phyloP scores from a whole-genome alignment of 2,797 vertebrate genomes.

The Sarcoramphus papa region DNA sequence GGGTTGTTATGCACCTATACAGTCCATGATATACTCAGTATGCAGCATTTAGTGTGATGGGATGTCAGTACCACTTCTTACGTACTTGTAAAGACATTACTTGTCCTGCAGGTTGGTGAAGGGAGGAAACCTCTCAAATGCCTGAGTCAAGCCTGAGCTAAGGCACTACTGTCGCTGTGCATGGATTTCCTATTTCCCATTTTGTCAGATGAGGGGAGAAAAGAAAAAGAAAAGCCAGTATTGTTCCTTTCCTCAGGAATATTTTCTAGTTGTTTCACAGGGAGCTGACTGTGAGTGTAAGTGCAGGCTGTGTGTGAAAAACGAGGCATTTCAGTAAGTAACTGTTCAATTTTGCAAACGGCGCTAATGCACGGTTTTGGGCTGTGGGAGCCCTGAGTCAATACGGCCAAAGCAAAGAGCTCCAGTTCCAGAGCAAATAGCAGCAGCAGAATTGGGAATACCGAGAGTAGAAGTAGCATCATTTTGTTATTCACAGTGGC shows the following conservation, averaged over 20 bases:
- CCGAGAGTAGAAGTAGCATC: background rate
- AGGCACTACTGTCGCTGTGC: background rate
- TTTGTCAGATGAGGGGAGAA: background rate
- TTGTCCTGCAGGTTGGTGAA: background rate
- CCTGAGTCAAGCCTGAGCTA: background rate
- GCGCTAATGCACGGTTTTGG: background rate
- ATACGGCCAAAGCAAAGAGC: background rate
- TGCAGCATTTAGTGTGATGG: background rate
- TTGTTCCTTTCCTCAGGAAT: background rate
- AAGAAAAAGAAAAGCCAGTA: background rate
- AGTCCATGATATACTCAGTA: background rate
- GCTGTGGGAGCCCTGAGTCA: background rate
- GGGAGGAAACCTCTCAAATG: background rate
- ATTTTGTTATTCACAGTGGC: background rate
- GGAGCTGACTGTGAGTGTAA: background rate
- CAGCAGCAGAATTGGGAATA: background rate
- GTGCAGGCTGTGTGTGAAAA: background rate
- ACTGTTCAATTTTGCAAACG: background rate
- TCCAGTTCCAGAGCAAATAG: slow-evolving; percentile 3
- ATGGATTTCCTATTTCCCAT: background rate
- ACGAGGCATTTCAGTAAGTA: background rate
- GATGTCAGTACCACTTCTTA: background rate
- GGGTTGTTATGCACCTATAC: rapidly evolving
- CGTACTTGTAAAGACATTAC: background rate
- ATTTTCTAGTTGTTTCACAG: background rate